Base-by-base conservation (phyloP, 2,888 invertebrate genomes). In the Drosophila austrosaltans region DNA sequence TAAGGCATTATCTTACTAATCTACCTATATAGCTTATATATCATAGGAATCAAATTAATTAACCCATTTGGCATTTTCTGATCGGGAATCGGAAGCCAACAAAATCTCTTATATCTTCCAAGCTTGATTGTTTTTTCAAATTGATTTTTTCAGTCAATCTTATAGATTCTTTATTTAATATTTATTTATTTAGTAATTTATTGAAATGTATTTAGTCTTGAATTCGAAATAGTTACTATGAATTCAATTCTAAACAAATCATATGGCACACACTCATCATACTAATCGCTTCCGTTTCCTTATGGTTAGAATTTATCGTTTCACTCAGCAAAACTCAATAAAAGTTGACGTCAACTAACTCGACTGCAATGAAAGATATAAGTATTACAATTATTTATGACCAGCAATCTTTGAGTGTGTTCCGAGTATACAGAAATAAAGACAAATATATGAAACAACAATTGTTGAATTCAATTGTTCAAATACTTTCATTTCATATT, bases 381-480 rank as follows among this genome's bases (percentile, higher is more conserved):
- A 74, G 77, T 77, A 74, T 72, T 68, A 71, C 71, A 75, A 61
- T 75, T 77, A 86, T 82, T 86, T 88, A 86, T 57, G 75, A 79
- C 28, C 53, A 30, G 61, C 67, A 69, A 53, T 48, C 44, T 60
- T 61, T 8, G 32, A 60, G 62, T 66, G 58, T 81, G 20, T 56
- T 56, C 56, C 25, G 77, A 73, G 82, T 70, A 58, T 30, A 16
- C 58, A 66, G 68, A 74, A 71, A 63, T 68, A 66, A 42, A n/a
- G n/a, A 36, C 44, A 48, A 36, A 56, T 58, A 73, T 44, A 76
- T 65, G 59, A 60, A 63, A 42, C 53, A 69, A 58, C 81, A 70
- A 75, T 80, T 85, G 70, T 66, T 69, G 53, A 60, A 30, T 57
- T 60, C 28, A 42, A 44, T 20, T 53, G 28, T 62, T 62, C 25